A percentile compares a stretch with the other conserved stretches of the same genome.
Evolutionary conservation across 1,140 invertebrate species (phyloP).

Genomic region (Habropoda laboriosa): DNA sequence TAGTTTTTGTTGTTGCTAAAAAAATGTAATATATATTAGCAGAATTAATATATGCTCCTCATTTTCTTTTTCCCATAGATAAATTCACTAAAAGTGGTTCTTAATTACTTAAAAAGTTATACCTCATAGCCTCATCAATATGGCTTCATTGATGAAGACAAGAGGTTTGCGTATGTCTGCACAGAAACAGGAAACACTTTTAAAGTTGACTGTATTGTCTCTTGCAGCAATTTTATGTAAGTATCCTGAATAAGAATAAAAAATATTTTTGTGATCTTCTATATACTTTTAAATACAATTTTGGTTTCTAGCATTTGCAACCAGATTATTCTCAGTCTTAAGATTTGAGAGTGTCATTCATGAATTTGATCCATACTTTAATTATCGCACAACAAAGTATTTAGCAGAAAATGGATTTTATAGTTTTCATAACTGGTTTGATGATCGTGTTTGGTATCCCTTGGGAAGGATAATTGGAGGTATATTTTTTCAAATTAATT

Average conservation of each 20-base stretch:
- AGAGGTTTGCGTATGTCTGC: constrained; percentile 83
- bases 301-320: constrained; percentile 93
- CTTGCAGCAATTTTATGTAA: constrained; percentile 96
- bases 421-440: constrained; percentile 99
- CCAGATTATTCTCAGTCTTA: constrained; percentile 97
- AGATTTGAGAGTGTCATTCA: constrained; percentile 99
- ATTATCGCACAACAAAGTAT: constrained; percentile 97
- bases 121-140: constrained; percentile 47
- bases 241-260: constrained; percentile 74
- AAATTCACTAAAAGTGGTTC: constrained; percentile 11
- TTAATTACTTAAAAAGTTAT: background rate
- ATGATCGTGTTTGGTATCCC: constrained; percentile 99
- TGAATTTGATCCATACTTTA: constrained; percentile 99
- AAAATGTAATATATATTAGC: background rate
- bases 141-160: constrained; percentile 75
- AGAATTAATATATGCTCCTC: no score
- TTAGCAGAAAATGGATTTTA: constrained; percentile 98
- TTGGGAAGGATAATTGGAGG: constrained; percentile 97
- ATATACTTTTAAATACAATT: constrained; percentile 31
- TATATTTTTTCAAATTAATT: constrained; percentile 72
- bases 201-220: constrained; percentile 95
- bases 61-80: background rate
- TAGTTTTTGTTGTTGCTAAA: background rate
- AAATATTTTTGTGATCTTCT: constrained; percentile 13
- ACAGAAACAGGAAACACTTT: constrained; percentile 96